Evolutionary conservation across 2,113 vertebrate genomes (phyloP).

Genomic region (Scolopax mira): DNA sequence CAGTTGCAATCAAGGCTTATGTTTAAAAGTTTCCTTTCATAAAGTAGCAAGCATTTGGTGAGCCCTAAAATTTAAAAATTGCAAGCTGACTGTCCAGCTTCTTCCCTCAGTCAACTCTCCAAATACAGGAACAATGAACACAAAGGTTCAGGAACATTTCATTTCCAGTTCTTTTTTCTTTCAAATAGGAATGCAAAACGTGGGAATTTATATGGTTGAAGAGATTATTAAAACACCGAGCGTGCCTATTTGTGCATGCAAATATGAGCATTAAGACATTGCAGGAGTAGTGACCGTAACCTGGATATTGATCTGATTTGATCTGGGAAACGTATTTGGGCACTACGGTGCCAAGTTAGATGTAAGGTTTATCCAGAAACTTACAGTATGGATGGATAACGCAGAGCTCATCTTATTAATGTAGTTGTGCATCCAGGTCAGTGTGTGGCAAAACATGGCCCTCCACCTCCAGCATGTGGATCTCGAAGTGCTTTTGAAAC

Average conservation of each 20-base stretch:
- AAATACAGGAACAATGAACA: neutral
- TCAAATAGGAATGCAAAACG: neutral
- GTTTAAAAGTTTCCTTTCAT: neutral
- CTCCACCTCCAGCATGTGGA: neutral
- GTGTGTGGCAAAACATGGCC: neutral
- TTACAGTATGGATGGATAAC: neutral
- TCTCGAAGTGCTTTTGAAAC: neutral
- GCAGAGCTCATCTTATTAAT: neutral
- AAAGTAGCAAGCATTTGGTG: neutral
- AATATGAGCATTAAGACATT: neutral
- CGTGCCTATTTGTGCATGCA: neutral
- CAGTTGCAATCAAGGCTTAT: neutral
- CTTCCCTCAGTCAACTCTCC: neutral
- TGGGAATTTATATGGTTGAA: neutral
- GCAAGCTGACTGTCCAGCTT: neutral
- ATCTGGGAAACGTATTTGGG: neutral
- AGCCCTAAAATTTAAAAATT: neutral
- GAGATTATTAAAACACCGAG: neutral
- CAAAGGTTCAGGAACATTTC: neutral
- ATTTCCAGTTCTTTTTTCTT: neutral
- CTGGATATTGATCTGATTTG: neutral
- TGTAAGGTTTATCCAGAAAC: neutral
- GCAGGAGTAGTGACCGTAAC: neutral
- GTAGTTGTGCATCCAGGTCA: fast-evolving
- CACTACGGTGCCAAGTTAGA: neutral